Percentiles rank a stretch among this genome's conserved stretches.
Conservation (phyloP, 2,888 invertebrate species). For the Oxycera nigricornis region DNA sequence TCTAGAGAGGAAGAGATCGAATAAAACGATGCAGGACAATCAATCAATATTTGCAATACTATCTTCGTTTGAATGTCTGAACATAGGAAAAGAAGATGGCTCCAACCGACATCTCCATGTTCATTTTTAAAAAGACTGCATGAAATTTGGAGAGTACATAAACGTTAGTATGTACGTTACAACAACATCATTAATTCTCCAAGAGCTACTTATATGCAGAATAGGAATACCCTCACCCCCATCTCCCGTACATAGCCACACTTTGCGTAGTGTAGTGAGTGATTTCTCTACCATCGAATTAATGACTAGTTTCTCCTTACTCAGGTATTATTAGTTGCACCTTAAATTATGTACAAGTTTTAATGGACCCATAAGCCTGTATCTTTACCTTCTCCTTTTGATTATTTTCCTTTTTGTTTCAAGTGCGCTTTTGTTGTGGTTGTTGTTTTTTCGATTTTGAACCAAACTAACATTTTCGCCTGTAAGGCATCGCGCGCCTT, state of each 20-base stretch:
- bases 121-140: too few species aligned
- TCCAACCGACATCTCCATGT: too few species aligned
- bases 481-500: not conserved
- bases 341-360: conserved; percentile 36
- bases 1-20: too few species aligned
- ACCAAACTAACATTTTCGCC: not conserved
- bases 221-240: too few species aligned
- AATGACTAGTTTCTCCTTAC: conserved; percentile 32
- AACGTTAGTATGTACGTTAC: too few species aligned
- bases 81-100: too few species aligned
- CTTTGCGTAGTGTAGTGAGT: conserved; percentile 19
- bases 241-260: not conserved
- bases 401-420: not conserved
- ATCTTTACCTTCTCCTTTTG: not conserved
- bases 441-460: not conserved
- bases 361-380: not conserved
- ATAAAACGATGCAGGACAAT: too few species aligned
- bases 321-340: conserved; percentile 38
- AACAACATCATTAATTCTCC: too few species aligned
- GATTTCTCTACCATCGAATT: conserved; percentile 24
- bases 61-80: too few species aligned
- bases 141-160: too few species aligned
- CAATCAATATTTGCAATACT: too few species aligned
- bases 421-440: not conserved
- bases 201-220: too few species aligned